phyloP scores from a whole-genome alignment of 2,113 vertebrate genomes.

The Alaudala cheleensis region DNA sequence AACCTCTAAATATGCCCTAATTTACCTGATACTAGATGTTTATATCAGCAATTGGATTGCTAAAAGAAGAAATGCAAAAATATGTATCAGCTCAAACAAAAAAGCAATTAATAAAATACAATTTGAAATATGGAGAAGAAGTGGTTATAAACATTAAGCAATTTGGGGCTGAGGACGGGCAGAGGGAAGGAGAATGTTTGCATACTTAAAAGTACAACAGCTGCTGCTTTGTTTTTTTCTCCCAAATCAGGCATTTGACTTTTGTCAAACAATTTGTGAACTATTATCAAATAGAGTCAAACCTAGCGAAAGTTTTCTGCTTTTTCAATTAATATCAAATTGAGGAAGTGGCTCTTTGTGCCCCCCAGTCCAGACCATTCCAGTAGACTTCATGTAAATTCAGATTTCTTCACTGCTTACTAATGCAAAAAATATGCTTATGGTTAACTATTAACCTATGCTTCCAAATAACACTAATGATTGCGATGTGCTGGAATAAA shows the following conservation, averaged over 20 bases:
- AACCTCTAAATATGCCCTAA: not conserved
- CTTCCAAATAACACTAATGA: constrained; percentile 64
- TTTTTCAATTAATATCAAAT: constrained; percentile 12
- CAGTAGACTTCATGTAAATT: constrained; percentile 13
- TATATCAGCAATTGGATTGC: not conserved
- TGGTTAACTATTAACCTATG: constrained; percentile 60
- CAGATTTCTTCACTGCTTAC: constrained; percentile 33
- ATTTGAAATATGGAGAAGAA: not conserved
- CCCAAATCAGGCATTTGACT: not conserved
- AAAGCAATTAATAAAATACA: not conserved
- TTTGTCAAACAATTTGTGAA: not conserved
- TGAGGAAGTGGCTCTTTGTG: not conserved
- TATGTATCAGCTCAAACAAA: not conserved
- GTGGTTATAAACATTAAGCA: not conserved
- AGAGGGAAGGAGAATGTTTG: not conserved
- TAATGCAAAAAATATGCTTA: constrained; percentile 54
- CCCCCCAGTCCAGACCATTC: not conserved
- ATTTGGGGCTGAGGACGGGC: not conserved
- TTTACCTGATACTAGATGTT: constrained; percentile 19
- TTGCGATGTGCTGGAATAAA: constrained; percentile 56
- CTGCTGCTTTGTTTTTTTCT: not conserved
- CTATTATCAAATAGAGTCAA: not conserved
- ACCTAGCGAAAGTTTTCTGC: not conserved
- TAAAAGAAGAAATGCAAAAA: not conserved
- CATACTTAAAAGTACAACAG: not conserved